Conservation (phyloP, 2,888 invertebrate species). For the Spodoptera exigua region DNA sequence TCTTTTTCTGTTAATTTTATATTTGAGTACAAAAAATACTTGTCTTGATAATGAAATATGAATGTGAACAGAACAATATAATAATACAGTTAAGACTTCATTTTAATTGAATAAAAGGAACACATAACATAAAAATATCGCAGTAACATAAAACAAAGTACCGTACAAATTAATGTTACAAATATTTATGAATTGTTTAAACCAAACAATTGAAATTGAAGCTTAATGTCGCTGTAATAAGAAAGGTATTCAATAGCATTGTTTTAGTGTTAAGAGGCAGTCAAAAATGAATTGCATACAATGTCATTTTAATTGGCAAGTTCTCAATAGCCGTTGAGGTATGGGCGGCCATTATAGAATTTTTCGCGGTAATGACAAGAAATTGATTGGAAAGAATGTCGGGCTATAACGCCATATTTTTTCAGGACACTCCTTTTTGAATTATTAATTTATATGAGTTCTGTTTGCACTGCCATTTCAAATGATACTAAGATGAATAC, state of each 20-base stretch:
- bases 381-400: constrained; percentile 71
- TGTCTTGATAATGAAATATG: too few species aligned
- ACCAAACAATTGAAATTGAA: constrained; percentile 25
- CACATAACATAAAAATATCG: constrained; percentile 24
- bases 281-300: constrained; percentile 65
- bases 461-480: constrained; percentile 45
- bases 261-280: constrained; percentile 46
- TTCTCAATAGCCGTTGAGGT: constrained; percentile 56
- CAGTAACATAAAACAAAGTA: constrained; percentile 33
- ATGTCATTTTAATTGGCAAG: constrained; percentile 66
- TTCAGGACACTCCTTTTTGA: constrained; percentile 55
- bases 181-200: constrained; percentile 38
- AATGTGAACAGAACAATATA: background rate
- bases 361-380: constrained; percentile 57
- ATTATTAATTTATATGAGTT: constrained; percentile 67
- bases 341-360: constrained; percentile 44
- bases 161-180: constrained; percentile 41
- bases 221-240: constrained; percentile 12
- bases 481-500: constrained; percentile 37
- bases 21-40: too few species aligned
- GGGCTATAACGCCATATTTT: constrained; percentile 67
- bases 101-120: constrained; percentile 33
- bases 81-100: constrained; percentile 15
- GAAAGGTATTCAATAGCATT: constrained; percentile 23
- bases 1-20: too few species aligned